These are phyloP conservation scores for Ceratina calcarata DNA, from an alignment of 1,140 invertebrate species.

Conservation along the genomic window DNA sequence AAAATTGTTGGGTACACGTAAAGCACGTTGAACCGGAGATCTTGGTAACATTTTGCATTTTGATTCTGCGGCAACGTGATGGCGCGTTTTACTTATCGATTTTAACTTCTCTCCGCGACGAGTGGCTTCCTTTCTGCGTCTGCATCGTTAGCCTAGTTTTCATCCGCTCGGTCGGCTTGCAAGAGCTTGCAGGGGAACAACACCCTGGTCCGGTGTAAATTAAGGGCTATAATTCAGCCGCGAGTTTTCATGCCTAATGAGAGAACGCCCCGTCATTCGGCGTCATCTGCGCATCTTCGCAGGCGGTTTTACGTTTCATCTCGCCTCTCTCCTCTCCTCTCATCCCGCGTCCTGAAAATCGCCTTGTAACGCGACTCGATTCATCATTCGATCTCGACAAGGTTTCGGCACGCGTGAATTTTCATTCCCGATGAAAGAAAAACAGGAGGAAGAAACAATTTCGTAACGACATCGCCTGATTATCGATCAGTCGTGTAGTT, in stretches of 20 bases:
- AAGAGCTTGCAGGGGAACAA: constrained; percentile 35
- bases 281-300: constrained; percentile 65
- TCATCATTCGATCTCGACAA: constrained; percentile 45
- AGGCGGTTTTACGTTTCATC: constrained; percentile 41
- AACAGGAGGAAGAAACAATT: constrained; percentile 10
- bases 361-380: constrained; percentile 59
- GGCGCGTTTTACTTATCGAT: constrained; percentile 47
- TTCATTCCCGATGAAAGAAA: background rate
- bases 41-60: background rate
- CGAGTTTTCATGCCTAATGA: constrained; percentile 59
- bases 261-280: constrained; percentile 61
- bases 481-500: background rate
- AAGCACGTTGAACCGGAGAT: background rate
- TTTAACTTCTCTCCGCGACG: constrained; percentile 31
- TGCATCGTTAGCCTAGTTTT: constrained; percentile 54
- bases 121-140: constrained; percentile 43
- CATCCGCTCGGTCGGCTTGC: constrained; percentile 36
- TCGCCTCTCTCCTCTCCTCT: background rate
- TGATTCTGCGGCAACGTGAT: constrained; percentile 26
- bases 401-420: constrained; percentile 20
- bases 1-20: background rate
- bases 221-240: constrained; percentile 61
- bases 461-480: constrained; percentile 20
- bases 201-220: constrained; percentile 55
- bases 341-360: constrained; percentile 40